Evolutionary conservation across 2,113 vertebrate species (phyloP), one percentile per base, ranked within the genome.

Genomic region (Collichthys lucidus): DNA sequence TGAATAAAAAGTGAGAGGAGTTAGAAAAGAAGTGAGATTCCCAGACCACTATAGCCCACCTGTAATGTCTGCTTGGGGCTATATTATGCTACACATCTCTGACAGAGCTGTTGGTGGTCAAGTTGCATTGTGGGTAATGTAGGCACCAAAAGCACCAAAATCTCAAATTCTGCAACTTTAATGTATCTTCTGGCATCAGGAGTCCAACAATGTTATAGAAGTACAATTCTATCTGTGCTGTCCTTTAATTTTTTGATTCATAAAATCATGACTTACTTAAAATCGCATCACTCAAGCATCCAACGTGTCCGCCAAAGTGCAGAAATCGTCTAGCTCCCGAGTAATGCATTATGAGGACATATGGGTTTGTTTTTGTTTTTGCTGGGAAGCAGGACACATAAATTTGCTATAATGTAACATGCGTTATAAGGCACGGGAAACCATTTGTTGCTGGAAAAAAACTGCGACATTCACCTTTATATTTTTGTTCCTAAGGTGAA

Each of bases 291-390:
- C 8, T 29, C 11, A 8, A 26, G 11, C 10, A 73, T 11, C 46
- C 22, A 47, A n/a, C 22, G 11, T 35, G 1, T 20, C 40, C 31
- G 49, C 2, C 22, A 46, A 56, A 65, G n/a, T 47, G 19, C 7
- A 35, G 4, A 76, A 53, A 10, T 29, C 17, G 31, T 56, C 29
- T 52, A 49, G 44, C 73, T 11, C 55, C 19, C 15, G 60, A 65
- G 49, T 47, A 29, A 63, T 49, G 22, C 10, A 57, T 68, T 52
- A 26, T 0, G 1, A 44, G 9, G 22, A 83, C 49, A 16, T 20
- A 62, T 40, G 29, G 12, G 17, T 12, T 61, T 80, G 53, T 68
- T 70, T 57, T 57, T n/a, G 64, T 74, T 72, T 73, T 42, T 59
- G 12, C 42, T n/a, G 42, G 0, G 12, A 42, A 60, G 26, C 12